Percentiles rank a stretch among this genome's conserved stretches.
These are phyloP conservation scores for Hylomyscus alleni DNA, from an alignment of 2,797 vertebrate genomes.

Conservation along the genomic window DNA sequence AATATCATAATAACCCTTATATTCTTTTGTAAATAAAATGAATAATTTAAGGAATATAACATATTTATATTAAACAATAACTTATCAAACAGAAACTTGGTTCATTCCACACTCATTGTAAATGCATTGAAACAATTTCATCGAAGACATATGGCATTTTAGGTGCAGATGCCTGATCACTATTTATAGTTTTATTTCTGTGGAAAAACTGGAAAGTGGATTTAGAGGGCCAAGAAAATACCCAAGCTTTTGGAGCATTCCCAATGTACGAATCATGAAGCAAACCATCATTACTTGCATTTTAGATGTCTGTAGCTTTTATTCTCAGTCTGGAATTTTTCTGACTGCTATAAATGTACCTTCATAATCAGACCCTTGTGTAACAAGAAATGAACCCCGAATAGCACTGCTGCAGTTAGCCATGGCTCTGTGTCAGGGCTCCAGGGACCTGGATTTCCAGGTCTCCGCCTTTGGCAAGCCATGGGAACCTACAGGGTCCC, in stretches of 20 bases:
- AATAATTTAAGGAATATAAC: neutral
- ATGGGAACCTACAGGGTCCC: neutral
- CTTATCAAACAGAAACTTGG: neutral
- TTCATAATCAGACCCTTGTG: slow-evolving; percentile 38
- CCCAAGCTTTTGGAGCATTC: neutral
- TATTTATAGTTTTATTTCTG: slow-evolving; percentile 52
- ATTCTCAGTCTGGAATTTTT: slow-evolving; percentile 55
- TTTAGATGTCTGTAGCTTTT: slow-evolving; percentile 64
- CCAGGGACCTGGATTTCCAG: neutral
- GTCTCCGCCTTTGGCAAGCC: neutral
- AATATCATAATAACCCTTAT: neutral
- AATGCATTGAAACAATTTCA: slow-evolving; percentile 17
- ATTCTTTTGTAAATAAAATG: neutral
- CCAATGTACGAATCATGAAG: slow-evolving; percentile 24
- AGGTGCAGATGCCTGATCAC: neutral
- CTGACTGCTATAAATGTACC: slow-evolving; percentile 54
- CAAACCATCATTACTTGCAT: slow-evolving; percentile 28
- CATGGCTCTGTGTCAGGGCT: neutral
- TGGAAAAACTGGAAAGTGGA: slow-evolving; percentile 51
- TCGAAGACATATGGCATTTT: slow-evolving; percentile 20
- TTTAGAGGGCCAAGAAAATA: slow-evolving; percentile 59
- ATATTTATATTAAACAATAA: neutral
- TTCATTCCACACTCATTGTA: neutral
- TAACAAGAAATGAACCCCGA: slow-evolving; percentile 17
- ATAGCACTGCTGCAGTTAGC: neutral